Evolutionary conservation across 2,888 invertebrate genomes (phyloP), one percentile per base, ranked within the genome.

Genomic region (Tachina grossa): DNA sequence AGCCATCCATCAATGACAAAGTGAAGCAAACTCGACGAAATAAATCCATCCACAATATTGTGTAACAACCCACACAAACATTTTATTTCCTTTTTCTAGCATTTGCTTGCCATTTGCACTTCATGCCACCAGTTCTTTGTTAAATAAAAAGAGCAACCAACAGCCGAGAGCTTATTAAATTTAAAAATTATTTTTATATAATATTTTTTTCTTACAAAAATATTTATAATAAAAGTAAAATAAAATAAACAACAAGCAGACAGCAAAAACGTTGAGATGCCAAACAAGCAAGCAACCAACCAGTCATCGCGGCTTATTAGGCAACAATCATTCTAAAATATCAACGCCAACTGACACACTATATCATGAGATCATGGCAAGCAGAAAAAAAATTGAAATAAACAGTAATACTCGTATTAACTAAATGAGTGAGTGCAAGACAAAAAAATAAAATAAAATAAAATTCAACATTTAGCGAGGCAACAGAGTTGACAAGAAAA

Each of bases 311-410:
- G 22, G 76, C 85, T 85, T 85, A 85, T 85, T 79, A 83, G 85
- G 85, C 83, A 85, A 83, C 85, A 85, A 75, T 85, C 83, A 83
- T 83, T 79, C 83, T 83, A 76, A 76, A 72, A 79, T 75, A 84
- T 76, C 83, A 83, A 83, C 83, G 81, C 79, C 76, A 85, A 85
- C 85, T 75, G 65, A 66, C 71, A 85, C 68, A 81, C 77, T 69
- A 72, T 43, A 66, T 31, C 79, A 85, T 85, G 79, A 83, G 83
- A 85, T 85, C 83, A 85, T 80, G 66, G 55, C 55, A 65, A 53
- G 31, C n/a, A 31, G 14, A 14, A 61, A 51, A 69, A 61, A 74
- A 47, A 55, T 69, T 16, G 19, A 59, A 57, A 68, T 59, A 68
- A 74, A 69, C 66, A 61, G 68, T 53, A 81, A 75, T 75, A 68